Conservation (phyloP, 2,888 invertebrate genomes). For the Amblyjoppa fuscipennis region DNA sequence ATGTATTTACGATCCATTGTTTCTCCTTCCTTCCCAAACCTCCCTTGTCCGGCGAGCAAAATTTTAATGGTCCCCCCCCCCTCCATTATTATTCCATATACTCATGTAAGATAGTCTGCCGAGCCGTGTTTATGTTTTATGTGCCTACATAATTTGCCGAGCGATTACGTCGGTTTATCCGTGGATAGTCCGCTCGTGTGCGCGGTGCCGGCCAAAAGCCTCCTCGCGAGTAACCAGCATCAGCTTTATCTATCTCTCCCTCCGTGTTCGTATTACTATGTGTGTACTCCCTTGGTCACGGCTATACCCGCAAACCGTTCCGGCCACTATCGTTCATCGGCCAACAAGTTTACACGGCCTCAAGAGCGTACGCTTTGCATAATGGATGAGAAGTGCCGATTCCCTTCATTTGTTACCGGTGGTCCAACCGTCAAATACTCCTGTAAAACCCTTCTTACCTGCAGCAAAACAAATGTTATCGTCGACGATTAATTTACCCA, state of each 20-base stretch:
- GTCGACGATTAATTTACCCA: slow-evolving; percentile 45
- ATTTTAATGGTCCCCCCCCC: slow-evolving; percentile 53
- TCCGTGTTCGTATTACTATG: neutral
- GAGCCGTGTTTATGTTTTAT: slow-evolving; percentile 72
- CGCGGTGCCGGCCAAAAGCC: slow-evolving; percentile 12
- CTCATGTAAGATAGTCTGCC: slow-evolving; percentile 70
- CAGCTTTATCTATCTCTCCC: slow-evolving; percentile 8
- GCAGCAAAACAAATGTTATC: slow-evolving; percentile 23
- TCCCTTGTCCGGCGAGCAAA: slow-evolving; percentile 41
- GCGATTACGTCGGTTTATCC: slow-evolving; percentile 77
- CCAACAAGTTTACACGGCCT: slow-evolving; percentile 50
- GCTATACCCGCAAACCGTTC: slow-evolving; percentile 14
- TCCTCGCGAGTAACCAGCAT: slow-evolving; percentile 10
- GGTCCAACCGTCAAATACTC: slow-evolving; percentile 9
- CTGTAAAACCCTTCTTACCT: slow-evolving; percentile 13
- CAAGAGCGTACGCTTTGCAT: slow-evolving; percentile 49
- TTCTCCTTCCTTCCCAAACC: slow-evolving; percentile 43
- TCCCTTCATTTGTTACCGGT: slow-evolving; percentile 48
- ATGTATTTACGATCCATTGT: slow-evolving; percentile 70
- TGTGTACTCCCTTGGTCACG: slow-evolving; percentile 10
- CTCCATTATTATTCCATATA: slow-evolving; percentile 76
- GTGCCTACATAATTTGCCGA: slow-evolving; percentile 75
- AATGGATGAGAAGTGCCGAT: slow-evolving; percentile 48
- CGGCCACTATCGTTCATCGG: slow-evolving; percentile 37
- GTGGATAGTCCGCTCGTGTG: slow-evolving; percentile 20